Conservation (phyloP, 2,888 invertebrate genomes). For the Proisotoma minuta region DNA sequence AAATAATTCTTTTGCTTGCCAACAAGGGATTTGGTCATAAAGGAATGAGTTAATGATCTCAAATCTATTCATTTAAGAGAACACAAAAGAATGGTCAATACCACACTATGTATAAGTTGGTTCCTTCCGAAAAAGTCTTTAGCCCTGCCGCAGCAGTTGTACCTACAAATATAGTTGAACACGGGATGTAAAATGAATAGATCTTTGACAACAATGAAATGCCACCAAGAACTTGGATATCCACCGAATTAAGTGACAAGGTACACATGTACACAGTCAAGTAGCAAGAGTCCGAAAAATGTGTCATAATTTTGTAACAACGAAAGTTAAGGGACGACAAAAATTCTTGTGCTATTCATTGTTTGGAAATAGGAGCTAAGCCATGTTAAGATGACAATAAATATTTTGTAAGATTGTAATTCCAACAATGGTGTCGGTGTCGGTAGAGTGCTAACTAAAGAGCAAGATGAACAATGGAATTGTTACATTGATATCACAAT, state of each 20-base stretch:
- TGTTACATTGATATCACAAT: constrained; percentile 10
- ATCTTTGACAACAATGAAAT: no score
- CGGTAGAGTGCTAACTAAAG: constrained; percentile 11
- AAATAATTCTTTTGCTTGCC: not conserved
- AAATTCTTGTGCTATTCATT: no score
- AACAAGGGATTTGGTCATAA: not conserved
- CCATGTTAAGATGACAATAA: constrained; percentile 9
- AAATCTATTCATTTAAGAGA: not conserved
- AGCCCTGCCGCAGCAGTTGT: no score
- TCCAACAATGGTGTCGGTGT: constrained; percentile 11
- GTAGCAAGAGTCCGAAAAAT: no score
- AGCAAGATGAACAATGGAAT: constrained; percentile 9
- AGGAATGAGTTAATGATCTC: constrained; percentile 5
- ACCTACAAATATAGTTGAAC: no score
- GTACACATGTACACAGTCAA: not conserved
- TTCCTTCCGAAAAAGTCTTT: no score
- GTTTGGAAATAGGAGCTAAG: not conserved
- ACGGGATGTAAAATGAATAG: no score
- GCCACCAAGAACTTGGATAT: not conserved
- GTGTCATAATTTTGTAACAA: no score
- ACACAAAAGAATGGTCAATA: not conserved
- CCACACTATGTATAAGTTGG: no score
- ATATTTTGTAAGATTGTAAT: constrained; percentile 6
- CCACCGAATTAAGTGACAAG: not conserved
- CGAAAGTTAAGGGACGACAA: no score